Conservation (phyloP, 2,797 vertebrate species). For the Orientallactaga sibirica region DNA sequence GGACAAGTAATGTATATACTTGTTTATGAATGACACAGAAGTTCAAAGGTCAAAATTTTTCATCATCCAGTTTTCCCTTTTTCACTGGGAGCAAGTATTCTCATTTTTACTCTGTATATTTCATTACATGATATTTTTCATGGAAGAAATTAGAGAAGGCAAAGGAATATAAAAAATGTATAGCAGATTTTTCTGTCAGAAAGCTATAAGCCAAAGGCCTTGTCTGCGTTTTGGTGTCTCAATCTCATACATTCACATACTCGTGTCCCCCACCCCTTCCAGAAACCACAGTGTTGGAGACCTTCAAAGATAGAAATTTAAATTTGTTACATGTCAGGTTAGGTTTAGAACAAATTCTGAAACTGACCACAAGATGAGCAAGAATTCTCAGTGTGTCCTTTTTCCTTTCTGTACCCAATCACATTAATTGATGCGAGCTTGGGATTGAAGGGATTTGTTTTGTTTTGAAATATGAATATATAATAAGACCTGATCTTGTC, state of each 20-base stretch:
- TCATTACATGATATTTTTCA: conserved; percentile 8
- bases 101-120: neutral
- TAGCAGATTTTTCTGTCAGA: neutral
- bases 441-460: conserved; percentile 5
- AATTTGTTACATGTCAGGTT: neutral
- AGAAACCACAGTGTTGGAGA: neutral
- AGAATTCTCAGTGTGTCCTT: neutral
- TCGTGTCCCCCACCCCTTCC: rapidly evolving
- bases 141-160: neutral
- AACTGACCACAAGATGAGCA: neutral
- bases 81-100: conserved; percentile 23
- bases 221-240: neutral
- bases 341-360: conserved; percentile 28
- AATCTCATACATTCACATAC: no score
- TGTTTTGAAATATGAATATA: neutral
- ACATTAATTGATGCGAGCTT: neutral
- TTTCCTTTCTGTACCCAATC: neutral
- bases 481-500: conserved; percentile 30
- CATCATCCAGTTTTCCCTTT: conserved; percentile 32
- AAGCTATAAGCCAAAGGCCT: neutral
- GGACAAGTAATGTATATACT: neutral
- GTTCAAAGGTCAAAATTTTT: conserved; percentile 6
- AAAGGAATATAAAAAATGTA: neutral
- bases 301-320: neutral
- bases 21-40: conserved; percentile 2